A percentile compares a stretch with the other conserved stretches of the same genome.
Conservation (phyloP, 2,113 vertebrate genomes). For the Vombatus ursinus region DNA sequence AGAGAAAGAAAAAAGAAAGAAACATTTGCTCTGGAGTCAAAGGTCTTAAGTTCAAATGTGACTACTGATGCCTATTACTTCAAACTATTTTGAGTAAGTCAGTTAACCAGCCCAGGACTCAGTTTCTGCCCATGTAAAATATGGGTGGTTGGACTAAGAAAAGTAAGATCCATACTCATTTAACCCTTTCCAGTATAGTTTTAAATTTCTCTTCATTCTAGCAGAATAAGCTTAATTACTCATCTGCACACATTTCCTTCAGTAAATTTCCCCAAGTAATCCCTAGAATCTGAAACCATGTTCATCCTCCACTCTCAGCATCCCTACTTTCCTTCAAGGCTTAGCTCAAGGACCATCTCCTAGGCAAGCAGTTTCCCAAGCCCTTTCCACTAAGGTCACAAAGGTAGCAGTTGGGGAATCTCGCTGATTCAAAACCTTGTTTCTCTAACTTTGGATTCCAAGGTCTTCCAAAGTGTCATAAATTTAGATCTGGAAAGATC, state of each 20-base stretch:
- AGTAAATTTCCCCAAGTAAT: neutral
- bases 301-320: neutral
- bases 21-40: neutral
- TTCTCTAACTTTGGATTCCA: neutral
- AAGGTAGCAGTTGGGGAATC: neutral
- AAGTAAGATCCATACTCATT: neutral
- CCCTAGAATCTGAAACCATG: neutral
- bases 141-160: neutral
- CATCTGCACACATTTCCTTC: neutral
- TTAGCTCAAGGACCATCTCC: neutral
- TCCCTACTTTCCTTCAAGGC: neutral
- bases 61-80: neutral
- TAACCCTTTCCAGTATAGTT: neutral
- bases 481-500: neutral
- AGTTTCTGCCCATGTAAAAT: neutral
- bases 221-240: neutral
- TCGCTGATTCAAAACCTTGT: neutral
- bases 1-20: no score
- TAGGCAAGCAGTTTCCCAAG: neutral
- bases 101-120: neutral
- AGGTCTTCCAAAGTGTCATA: neutral
- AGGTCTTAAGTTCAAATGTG: neutral
- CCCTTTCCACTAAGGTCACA: neutral
- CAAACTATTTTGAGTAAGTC: neutral
- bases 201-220: neutral